phyloP scores from a whole-genome alignment of 1,140 invertebrate species.

The Phthorimaea operculella region DNA sequence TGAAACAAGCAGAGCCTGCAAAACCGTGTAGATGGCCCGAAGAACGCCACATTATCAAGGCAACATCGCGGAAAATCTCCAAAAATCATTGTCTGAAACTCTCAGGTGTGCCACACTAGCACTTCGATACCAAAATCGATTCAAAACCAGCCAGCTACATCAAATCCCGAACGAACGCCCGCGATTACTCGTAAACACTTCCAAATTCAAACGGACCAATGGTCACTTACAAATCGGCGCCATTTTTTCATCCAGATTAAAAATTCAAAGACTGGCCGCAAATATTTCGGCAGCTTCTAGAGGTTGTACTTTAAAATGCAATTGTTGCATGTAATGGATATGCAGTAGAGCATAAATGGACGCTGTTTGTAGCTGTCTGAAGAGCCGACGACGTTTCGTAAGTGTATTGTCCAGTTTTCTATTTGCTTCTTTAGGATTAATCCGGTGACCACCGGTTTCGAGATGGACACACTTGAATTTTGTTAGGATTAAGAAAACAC shows the following conservation, averaged over 20 bases:
- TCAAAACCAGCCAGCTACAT: background rate
- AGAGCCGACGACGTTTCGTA: conserved; percentile 17
- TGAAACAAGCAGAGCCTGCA: too few relatives aligned
- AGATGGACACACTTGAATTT: too few relatives aligned
- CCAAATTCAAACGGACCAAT: background rate
- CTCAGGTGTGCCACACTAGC: background rate
- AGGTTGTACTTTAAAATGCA: conserved; percentile 17
- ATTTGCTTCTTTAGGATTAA: too few relatives aligned
- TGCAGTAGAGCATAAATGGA: conserved; percentile 50
- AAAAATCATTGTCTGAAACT: background rate
- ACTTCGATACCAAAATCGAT: conserved; percentile 1
- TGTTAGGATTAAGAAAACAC: too few relatives aligned
- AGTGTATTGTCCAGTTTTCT: too few relatives aligned
- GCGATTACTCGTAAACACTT: background rate
- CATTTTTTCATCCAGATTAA: background rate
- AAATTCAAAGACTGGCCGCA: conserved; percentile 11
- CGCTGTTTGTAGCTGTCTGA: conserved; percentile 34
- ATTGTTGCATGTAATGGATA: conserved; percentile 58
- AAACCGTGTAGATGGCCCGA: too few relatives aligned
- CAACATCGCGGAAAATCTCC: background rate
- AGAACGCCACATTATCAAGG: background rate
- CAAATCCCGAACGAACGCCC: background rate
- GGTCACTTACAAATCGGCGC: background rate
- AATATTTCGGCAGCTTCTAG: conserved; percentile 20
- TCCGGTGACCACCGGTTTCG: too few relatives aligned